These are phyloP conservation scores for Epinephelus fuscoguttatus DNA, from an alignment of 2,113 vertebrate species.

Conservation along the genomic window DNA sequence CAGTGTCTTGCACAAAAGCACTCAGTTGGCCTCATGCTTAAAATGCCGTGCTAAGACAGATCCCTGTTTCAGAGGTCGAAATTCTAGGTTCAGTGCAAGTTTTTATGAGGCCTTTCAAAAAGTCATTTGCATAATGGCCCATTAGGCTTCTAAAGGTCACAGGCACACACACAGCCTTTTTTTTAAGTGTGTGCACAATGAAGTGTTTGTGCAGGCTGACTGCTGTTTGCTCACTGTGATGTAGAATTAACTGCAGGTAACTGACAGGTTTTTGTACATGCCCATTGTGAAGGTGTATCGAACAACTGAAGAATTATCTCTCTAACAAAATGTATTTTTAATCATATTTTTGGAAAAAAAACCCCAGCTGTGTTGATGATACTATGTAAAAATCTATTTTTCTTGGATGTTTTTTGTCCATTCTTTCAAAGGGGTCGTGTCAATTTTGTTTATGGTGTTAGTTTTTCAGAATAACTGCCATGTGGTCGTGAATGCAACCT, in stretches of 20 bases:
- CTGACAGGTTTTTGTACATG: not conserved
- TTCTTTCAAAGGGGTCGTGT: not conserved
- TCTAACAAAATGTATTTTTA: not conserved
- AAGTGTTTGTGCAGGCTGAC: slow-evolving; percentile 7
- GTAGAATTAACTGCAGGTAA: slow-evolving; percentile 26
- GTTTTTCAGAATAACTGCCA: not conserved
- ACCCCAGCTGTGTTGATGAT: not conserved
- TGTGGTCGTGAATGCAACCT: not conserved
- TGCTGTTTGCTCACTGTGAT: slow-evolving; percentile 27
- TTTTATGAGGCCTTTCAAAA: not conserved
- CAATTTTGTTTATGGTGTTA: not conserved
- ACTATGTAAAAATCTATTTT: not conserved
- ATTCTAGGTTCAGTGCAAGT: not conserved
- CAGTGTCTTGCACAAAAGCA: not conserved
- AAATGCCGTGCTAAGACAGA: not conserved
- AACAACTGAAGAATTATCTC: not conserved
- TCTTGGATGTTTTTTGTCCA: not conserved
- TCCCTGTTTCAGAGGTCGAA: not conserved
- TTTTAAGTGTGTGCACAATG: not conserved
- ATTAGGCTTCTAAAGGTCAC: not conserved
- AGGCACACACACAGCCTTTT: not conserved
- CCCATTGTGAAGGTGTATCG: not conserved
- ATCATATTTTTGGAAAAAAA: not conserved
- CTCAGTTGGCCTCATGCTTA: not conserved
- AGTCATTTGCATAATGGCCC: not conserved